Percentiles rank a stretch among this genome's conserved stretches.
These are phyloP conservation scores for Cecropterus lyciades DNA, from an alignment of 1,140 invertebrate genomes.

Conservation along the genomic window DNA sequence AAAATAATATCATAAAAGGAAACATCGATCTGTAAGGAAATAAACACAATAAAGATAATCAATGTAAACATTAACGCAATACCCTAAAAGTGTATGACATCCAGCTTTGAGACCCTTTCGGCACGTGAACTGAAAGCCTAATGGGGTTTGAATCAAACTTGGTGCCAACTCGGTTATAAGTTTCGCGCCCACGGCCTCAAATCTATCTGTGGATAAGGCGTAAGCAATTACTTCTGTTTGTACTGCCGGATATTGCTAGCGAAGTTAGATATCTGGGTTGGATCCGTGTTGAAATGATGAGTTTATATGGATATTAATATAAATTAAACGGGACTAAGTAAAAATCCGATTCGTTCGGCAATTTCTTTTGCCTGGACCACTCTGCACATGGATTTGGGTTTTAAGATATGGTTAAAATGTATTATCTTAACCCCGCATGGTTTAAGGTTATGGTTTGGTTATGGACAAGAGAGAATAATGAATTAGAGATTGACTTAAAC, in stretches of 20 bases:
- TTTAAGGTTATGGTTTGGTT: no score
- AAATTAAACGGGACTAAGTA: no score
- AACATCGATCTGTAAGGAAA: not conserved
- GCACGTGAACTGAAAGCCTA: slow-evolving; percentile 16
- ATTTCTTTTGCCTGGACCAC: no score
- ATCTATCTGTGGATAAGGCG: slow-evolving; percentile 5
- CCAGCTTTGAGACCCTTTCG: slow-evolving; percentile 10
- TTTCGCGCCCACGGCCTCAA: slow-evolving; percentile 12
- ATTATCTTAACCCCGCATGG: no score
- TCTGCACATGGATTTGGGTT: no score
- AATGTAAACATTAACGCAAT: slow-evolving; percentile 1
- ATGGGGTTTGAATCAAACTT: slow-evolving; percentile 19
- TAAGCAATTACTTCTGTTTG: slow-evolving; percentile 27
- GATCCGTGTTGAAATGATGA: not conserved
- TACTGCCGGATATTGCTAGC: slow-evolving; percentile 14
- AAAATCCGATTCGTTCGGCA: no score
- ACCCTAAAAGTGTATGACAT: slow-evolving; percentile 10
- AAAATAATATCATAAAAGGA: no score
- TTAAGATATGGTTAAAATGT: no score
- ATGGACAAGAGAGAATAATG: no score
- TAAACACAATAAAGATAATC: not conserved
- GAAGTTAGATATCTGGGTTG: slow-evolving; percentile 17
- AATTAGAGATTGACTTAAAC: no score
- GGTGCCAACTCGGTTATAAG: slow-evolving; percentile 16
- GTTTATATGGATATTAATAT: not conserved